Evolutionary conservation across 2,797 vertebrate genomes (phyloP).

Genomic region (Eospalax fontanierii): DNA sequence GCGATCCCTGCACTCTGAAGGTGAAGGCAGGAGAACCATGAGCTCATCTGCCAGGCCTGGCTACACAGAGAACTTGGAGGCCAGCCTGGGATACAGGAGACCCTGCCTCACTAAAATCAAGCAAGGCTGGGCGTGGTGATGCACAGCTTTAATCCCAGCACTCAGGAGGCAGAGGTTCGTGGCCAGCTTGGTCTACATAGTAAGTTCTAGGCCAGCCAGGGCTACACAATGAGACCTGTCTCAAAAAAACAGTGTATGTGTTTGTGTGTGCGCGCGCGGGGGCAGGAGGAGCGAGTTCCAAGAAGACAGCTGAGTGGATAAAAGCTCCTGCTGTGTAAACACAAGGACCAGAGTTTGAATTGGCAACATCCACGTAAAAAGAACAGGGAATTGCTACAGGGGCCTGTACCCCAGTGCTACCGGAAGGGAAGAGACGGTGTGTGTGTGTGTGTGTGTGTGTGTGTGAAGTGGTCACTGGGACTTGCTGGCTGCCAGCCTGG

Average conservation of each 20-base stretch:
- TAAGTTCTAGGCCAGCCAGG: too few species aligned
- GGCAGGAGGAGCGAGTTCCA: too few species aligned
- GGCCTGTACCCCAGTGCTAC: not conserved
- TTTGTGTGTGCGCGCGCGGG: too few species aligned
- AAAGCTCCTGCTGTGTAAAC: not conserved
- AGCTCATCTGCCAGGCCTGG: not conserved
- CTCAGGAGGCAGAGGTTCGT: too few species aligned
- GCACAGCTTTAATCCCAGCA: too few species aligned
- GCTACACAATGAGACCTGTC: too few species aligned
- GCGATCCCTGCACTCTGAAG: not conserved
- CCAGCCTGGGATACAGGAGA: not conserved
- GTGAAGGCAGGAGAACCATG: not conserved
- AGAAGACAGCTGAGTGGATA: not conserved
- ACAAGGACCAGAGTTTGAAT: not conserved
- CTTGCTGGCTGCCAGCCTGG: not conserved
- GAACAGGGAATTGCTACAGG: not conserved
- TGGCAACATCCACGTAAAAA: not conserved
- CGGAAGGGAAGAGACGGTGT: not conserved
- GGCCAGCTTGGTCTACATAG: too few species aligned
- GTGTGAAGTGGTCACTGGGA: too few species aligned
- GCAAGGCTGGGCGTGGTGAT: not conserved
- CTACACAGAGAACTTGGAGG: not conserved
- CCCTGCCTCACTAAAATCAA: not conserved
- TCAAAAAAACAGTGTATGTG: too few species aligned
- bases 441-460: too few species aligned